Evolutionary conservation across 2,888 invertebrate genomes (phyloP), one percentile per base, ranked within the genome.

Genomic region (Cremastinae sp.): DNA sequence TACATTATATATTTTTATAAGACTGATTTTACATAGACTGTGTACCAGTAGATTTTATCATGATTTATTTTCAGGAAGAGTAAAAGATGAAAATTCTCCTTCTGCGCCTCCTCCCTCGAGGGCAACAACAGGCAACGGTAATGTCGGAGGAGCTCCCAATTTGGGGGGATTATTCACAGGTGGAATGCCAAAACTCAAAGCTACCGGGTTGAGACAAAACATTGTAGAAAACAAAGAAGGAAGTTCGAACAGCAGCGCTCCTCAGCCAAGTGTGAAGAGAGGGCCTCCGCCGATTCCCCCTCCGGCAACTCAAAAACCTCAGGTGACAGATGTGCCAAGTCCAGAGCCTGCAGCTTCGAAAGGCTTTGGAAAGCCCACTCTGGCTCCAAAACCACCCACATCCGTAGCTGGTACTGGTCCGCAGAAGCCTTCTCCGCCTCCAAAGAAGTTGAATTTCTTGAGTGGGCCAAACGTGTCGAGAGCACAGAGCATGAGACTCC

Each of bases 211-310:
- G 51, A 84, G 89, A 70, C 83, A 78, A n/a, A 85, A 83, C 62
- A 81, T 84, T 10, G 75, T 81, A 2, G 89, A 80, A 2, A 78
- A 78, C 28, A 78, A 79, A 0, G 7, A 37, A 0, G 9, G n/a
- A 0, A 10, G 1, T 5, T 2, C 39, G 8, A 14, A n/a, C 1
- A 20, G 2, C 0, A 28, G 10, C 20, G 3, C 56, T 14, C 37
- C 5, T 77, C 79, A 56, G 79, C 81, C 80, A 1, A 83, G 80
- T 49, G 64, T 83, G 10, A 92, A 91, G 80, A 92, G 96, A 83
- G 96, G 95, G 51, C 96, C 96, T 35, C 96, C 96, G 35, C 96
- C 97, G 9, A 94, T 94, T 81, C 95, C 95, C 20, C 95, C 95
- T 69, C 93, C 94, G 59, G 90, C 91, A 14, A 88, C 89, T 39